Evolutionary conservation across 1,140 invertebrate genomes (phyloP).

Genomic region (Linepithema humile): DNA sequence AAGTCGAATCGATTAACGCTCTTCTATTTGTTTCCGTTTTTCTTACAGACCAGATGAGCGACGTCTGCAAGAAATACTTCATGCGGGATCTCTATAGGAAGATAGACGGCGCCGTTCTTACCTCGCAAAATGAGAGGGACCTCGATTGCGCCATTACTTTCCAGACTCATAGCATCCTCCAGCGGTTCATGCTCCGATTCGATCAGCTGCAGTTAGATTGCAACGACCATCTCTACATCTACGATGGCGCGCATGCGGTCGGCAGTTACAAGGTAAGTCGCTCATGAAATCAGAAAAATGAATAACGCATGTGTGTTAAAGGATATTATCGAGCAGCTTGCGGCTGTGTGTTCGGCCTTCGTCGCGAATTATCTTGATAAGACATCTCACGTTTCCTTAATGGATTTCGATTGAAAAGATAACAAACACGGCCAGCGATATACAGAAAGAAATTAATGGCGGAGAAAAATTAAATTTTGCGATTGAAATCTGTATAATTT

Average conservation of each 20-base stretch:
- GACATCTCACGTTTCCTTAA: constrained; percentile 39
- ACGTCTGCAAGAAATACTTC: constrained; percentile 94
- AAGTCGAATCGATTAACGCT: constrained; percentile 27
- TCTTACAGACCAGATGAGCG: constrained; percentile 93
- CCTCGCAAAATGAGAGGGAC: constrained; percentile 94
- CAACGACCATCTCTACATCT: constrained; percentile 96
- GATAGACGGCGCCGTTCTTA: constrained; percentile 95
- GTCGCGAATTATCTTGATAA: constrained; percentile 34
- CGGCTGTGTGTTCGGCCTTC: neutral
- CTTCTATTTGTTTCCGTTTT: constrained; percentile 63
- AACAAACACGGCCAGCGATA: neutral
- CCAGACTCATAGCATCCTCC: constrained; percentile 96
- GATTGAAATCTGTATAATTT: neutral
- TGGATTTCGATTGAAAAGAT: constrained; percentile 18
- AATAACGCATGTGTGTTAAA: neutral
- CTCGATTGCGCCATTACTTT: constrained; percentile 96
- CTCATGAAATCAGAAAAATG: neutral
- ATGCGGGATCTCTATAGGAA: constrained; percentile 94
- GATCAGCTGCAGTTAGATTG: constrained; percentile 92
- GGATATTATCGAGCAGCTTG: constrained; percentile 6
- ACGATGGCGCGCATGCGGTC: constrained; percentile 95
- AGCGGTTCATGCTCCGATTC: constrained; percentile 96
- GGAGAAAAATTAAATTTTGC: neutral
- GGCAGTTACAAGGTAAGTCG: constrained; percentile 91
- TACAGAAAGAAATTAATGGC: neutral